phyloP scores from a whole-genome alignment of 2,797 vertebrate species.

The Rousettus madagascariensis region DNA sequence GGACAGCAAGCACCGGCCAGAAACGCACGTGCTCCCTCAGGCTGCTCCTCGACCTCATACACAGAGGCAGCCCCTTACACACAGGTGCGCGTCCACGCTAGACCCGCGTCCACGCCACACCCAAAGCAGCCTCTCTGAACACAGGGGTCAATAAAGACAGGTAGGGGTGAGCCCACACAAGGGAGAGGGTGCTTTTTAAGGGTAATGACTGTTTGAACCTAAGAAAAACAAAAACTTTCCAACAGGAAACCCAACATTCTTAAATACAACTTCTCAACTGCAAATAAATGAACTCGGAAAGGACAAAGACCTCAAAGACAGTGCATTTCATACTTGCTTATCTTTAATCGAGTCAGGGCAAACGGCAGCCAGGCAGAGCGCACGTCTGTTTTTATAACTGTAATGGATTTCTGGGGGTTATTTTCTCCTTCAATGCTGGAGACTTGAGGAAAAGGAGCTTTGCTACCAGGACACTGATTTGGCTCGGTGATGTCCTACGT shows the following conservation, averaged over 20 bases:
- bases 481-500: rapidly evolving
- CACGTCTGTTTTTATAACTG: rapidly evolving
- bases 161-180: too few species aligned
- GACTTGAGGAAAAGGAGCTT: background rate
- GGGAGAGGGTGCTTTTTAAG: background rate
- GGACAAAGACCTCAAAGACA: background rate
- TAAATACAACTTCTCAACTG: background rate
- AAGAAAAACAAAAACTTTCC: background rate
- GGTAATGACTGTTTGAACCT: background rate
- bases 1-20: rapidly evolving
- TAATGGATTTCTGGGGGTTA: background rate
- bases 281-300: background rate
- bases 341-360: background rate
- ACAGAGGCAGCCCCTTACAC: background rate
- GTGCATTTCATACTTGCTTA: too few species aligned
- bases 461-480: background rate
- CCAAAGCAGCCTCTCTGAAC: background rate
- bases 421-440: background rate
- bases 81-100: too few species aligned
- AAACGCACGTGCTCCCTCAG: background rate
- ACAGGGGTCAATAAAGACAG: background rate
- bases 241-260: background rate
- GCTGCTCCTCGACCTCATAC: background rate
- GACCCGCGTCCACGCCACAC: too few species aligned
- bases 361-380: rapidly evolving